These are phyloP conservation scores for Bryconaethiops microstoma DNA, from an alignment of 2,797 vertebrate species.

Conservation along the genomic window DNA sequence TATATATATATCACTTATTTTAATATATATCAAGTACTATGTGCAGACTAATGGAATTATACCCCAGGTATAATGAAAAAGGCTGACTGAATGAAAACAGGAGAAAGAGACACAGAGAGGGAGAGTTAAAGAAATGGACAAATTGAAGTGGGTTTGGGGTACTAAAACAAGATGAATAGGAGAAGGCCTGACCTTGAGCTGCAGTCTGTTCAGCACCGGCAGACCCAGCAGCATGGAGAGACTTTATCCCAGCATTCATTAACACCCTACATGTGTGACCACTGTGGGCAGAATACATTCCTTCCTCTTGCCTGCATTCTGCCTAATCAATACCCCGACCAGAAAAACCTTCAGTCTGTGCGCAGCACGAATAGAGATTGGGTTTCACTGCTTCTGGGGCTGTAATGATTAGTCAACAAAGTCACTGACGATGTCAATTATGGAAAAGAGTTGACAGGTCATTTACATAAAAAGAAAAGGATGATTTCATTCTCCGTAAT, in stretches of 20 bases:
- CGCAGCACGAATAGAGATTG: conserved; percentile 11
- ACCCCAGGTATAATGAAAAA: too few species aligned
- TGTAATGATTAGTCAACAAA: not conserved
- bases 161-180: not conserved
- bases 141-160: not conserved
- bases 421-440: not conserved
- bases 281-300: conserved; percentile 62
- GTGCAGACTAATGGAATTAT: too few species aligned
- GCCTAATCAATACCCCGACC: conserved; percentile 66
- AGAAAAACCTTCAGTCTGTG: conserved; percentile 28
- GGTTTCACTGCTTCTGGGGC: not conserved
- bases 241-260: conserved; percentile 59
- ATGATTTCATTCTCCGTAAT: not conserved
- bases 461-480: not conserved
- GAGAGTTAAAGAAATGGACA: conserved; percentile 10
- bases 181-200: conserved; percentile 57
- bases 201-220: not conserved
- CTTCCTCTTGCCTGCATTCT: conserved; percentile 54
- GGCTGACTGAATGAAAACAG: too few species aligned
- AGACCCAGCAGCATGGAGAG: conserved; percentile 31
- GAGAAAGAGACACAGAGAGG: conserved; percentile 31
- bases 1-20: too few species aligned
- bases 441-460: not conserved
- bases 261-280: conserved; percentile 56
- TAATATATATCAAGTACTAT: too few species aligned